Conservation (phyloP, 2,113 vertebrate species). For the Neotoma lepida region DNA sequence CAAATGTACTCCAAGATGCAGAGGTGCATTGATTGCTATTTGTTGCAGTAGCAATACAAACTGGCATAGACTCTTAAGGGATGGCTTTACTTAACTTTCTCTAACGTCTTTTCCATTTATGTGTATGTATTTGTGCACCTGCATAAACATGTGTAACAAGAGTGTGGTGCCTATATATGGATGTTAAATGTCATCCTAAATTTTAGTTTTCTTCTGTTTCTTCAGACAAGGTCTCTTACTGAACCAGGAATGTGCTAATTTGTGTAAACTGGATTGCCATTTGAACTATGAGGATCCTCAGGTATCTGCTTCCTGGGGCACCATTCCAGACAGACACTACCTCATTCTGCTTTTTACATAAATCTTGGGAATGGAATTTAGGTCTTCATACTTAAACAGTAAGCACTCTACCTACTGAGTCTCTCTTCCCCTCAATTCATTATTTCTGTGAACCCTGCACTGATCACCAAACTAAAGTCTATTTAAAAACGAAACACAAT, state of each 20-base stretch:
- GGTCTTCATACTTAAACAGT: not conserved
- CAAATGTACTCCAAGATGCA: not conserved
- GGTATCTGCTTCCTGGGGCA: not conserved
- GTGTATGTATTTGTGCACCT: not conserved
- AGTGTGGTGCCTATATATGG: not conserved
- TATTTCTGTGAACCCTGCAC: not conserved
- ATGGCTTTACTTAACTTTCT: not conserved
- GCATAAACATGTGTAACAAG: not conserved
- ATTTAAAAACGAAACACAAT: not conserved
- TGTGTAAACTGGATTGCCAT: not conserved
- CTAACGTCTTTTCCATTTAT: too few relatives aligned
- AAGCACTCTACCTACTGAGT: not conserved
- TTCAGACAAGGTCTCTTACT: not conserved
- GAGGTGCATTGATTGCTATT: not conserved
- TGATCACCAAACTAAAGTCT: not conserved
- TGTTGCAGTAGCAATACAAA: not conserved
- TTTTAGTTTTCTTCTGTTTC: not conserved
- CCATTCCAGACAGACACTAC: not conserved
- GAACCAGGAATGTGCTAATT: not conserved
- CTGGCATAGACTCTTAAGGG: not conserved
- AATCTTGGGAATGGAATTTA: not conserved
- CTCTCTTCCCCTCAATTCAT: not conserved
- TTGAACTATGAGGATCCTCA: not conserved
- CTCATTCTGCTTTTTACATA: too few relatives aligned
- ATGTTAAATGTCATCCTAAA: not conserved